These are phyloP conservation scores for Protosalanx chinensis DNA, from an alignment of 2,797 vertebrate genomes.

Conservation along the genomic window DNA sequence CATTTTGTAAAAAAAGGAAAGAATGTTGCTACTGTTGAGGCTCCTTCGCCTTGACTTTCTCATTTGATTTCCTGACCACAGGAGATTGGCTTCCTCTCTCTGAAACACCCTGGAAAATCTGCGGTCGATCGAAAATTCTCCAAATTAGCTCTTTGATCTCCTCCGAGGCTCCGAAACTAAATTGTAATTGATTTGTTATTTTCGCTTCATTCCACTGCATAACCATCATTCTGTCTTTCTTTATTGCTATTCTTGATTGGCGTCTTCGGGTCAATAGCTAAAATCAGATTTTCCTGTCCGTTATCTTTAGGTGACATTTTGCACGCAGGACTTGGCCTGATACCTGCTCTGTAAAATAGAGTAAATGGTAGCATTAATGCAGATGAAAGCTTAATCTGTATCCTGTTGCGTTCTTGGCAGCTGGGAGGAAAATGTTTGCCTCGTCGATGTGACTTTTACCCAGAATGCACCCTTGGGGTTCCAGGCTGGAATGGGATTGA, in stretches of 20 bases:
- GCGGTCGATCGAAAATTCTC: not conserved
- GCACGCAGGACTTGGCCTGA: slow-evolving; percentile 7
- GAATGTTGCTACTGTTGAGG: not conserved
- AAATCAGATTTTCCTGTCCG: slow-evolving; percentile 13
- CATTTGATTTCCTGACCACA: not conserved
- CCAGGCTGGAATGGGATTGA: slow-evolving; percentile 58
- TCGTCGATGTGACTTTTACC: slow-evolving; percentile 68
- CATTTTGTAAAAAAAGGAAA: no score
- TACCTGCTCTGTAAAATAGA: slow-evolving; percentile 19
- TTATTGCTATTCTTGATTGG: slow-evolving; percentile 8
- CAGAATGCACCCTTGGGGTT: slow-evolving; percentile 56
- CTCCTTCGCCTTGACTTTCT: not conserved
- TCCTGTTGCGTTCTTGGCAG: slow-evolving; percentile 58
- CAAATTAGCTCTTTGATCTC: not conserved
- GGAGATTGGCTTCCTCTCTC: not conserved
- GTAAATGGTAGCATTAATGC: slow-evolving; percentile 34
- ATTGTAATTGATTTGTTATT: not conserved
- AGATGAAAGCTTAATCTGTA: slow-evolving; percentile 34
- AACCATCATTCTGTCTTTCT: not conserved
- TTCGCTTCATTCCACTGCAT: not conserved
- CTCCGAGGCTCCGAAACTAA: not conserved
- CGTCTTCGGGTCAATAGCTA: slow-evolving; percentile 24
- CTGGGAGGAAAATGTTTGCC: slow-evolving; percentile 62
- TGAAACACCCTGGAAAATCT: not conserved
- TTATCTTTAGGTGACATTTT: slow-evolving; percentile 9